Percentiles rank a stretch among this genome's conserved stretches.
phyloP scores from a whole-genome alignment of 2,113 vertebrate genomes.

The Epinephelus fuscoguttatus region DNA sequence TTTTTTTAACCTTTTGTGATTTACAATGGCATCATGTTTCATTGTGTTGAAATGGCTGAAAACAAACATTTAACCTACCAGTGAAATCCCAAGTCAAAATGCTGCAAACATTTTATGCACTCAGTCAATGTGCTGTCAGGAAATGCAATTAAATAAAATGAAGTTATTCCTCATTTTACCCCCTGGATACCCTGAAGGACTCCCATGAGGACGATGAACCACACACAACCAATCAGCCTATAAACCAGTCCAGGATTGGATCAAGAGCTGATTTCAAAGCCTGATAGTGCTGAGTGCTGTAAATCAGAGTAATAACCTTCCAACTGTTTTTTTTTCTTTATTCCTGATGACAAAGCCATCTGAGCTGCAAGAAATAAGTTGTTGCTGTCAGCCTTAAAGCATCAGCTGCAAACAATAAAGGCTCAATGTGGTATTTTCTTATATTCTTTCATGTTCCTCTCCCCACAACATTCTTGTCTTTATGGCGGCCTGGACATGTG shows the following conservation, averaged over 20 bases:
- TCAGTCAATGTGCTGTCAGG: slow-evolving; percentile 7
- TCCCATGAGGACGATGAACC: slow-evolving; percentile 8
- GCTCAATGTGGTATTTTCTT: background rate
- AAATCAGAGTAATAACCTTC: background rate
- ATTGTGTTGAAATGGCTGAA: background rate
- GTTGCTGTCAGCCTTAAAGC: background rate
- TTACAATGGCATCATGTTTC: background rate
- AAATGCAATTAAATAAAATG: slow-evolving; percentile 15
- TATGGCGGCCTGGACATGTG: slow-evolving; percentile 48
- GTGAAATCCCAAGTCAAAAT: background rate
- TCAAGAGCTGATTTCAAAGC: no score
- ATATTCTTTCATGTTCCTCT: background rate
- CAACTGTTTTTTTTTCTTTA: background rate
- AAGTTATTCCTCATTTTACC: slow-evolving; percentile 11
- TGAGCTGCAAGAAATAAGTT: background rate
- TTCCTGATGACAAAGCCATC: background rate
- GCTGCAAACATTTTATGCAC: slow-evolving; percentile 2
- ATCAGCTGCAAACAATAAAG: slow-evolving; percentile 6
- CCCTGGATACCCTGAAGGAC: background rate
- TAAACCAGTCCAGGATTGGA: background rate
- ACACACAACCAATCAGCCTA: slow-evolving; percentile 3
- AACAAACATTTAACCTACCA: background rate
- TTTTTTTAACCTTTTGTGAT: background rate
- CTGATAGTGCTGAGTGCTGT: background rate
- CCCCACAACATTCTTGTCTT: slow-evolving; percentile 12